Evolutionary conservation across 2,888 invertebrate genomes (phyloP), one percentile per base, ranked within the genome.

Genomic region (Latrodectus hesperus): DNA sequence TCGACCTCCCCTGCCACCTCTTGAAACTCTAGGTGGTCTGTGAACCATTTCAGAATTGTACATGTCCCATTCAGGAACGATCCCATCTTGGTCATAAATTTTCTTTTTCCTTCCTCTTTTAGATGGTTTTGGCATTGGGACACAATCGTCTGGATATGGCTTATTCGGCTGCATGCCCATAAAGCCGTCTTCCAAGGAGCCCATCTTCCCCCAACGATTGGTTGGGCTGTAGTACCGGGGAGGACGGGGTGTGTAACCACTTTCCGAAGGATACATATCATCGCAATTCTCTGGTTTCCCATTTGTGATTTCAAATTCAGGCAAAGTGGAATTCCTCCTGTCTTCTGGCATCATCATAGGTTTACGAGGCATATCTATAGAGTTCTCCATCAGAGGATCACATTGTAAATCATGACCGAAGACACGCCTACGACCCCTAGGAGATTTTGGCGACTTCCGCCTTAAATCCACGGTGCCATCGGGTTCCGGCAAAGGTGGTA

Each of bases 221-320:
- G 83, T 81, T 8, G 89, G 89, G 49, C 89, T 87, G 67, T 89
- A 89, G 16, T 84, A 89, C 10, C 85, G 53, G 5, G 88, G 88
- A 17, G 88, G 85, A 6, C 84, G 22, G 0, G 88, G 82, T 12
- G 85, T 74, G 64, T 85, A 88, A 11, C 79, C 82, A 9, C 83
- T 76, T 14, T 89, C 87, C 3, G 83, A 64, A 3, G 80, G 80
- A 38, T 84, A 88, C 22, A 83, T 71, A 26, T 88, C 84, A 12
- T 88, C 88, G 9, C 76, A 75, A 26, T 80, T 55, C 22, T 89
- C 89, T 3, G 85, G 80, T n/a, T 89, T 81, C 2, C 89, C 89
- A 26, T 89, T 89, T 1, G 87, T 84, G n/a, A 87, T 88, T 67
- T 88, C 89, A 52, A 88, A 89, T 65, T 89, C 89, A 10, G 81